phyloP scores from a whole-genome alignment of 2,797 vertebrate species.

The Melanotaenia parkinsoni region DNA sequence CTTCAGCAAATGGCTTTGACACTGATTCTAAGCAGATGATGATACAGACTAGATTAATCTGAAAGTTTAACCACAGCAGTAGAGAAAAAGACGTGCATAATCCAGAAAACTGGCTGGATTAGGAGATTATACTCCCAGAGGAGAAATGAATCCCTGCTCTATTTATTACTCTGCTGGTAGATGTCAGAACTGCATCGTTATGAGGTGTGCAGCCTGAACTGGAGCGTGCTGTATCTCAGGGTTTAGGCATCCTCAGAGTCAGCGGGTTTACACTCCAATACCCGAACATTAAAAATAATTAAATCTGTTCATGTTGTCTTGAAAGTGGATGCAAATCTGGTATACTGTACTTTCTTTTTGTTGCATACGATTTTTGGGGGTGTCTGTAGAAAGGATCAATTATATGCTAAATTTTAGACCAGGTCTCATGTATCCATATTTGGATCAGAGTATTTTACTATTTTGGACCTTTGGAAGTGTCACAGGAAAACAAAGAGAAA shows the following conservation, averaged over 20 bases:
- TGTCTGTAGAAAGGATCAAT: slow-evolving; percentile 12
- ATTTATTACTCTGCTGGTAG: slow-evolving; percentile 44
- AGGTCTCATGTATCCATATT: slow-evolving; percentile 58
- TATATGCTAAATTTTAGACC: slow-evolving; percentile 1
- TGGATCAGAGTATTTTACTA: slow-evolving; percentile 57
- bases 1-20: slow-evolving; percentile 37
- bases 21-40: slow-evolving; percentile 54
- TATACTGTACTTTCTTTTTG: slow-evolving; percentile 20
- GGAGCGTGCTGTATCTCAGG: neutral
- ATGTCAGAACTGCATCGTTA: slow-evolving; percentile 33
- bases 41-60: slow-evolving; percentile 47
- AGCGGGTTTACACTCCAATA: slow-evolving; percentile 30
- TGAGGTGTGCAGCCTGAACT: slow-evolving; percentile 2
- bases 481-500: slow-evolving; percentile 53
- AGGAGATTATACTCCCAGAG: slow-evolving; percentile 46
- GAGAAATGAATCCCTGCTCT: slow-evolving; percentile 26
- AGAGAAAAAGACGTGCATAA: slow-evolving; percentile 35
- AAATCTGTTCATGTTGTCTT: slow-evolving; percentile 13
- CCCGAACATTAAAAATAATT: slow-evolving; percentile 2
- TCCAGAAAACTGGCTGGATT: slow-evolving; percentile 63
- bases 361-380: slow-evolving; percentile 15
- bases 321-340: slow-evolving; percentile 15
- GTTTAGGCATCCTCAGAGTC: neutral
- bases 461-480: slow-evolving; percentile 46
- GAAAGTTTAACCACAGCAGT: slow-evolving; percentile 32